Evolutionary conservation across 2,797 vertebrate species (phyloP), one percentile per base, ranked within the genome.

Genomic region (Danio choprae): DNA sequence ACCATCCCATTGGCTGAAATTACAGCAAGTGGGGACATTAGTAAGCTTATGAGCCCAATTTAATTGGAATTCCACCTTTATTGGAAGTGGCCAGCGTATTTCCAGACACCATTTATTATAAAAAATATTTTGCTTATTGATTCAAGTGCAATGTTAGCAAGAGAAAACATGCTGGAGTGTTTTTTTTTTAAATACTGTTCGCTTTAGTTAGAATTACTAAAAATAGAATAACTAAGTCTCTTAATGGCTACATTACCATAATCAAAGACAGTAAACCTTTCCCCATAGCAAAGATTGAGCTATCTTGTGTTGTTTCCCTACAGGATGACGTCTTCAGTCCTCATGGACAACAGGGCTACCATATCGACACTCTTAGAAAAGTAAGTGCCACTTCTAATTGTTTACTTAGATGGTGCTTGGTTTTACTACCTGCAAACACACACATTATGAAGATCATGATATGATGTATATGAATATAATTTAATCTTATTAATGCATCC

Each of bases 301-400:
- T 9, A 43, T 70, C 18, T 16, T 79, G 46, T 83, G 36, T 51
- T 78, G 16, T 87, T 89, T 81, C 38, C 86, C 91, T 90, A 73
- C 92, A 96, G 91, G 97, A 98, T 85, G 97, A 97, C 15, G 93
- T 94, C 69, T 96, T 98, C 87, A 65, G 77, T 84, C 92, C 92
- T 81, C 95, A 84, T 62, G 96, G 93, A 79, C 95, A 94, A 77
- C 96, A 95, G 87, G 95, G 89, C 88, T 97, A 95, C 89, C 89
- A 92, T 83, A 86, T 93, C 78, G 97, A 98, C 81, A 92, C 91
- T 67, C 91, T 95, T 87, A 96, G 96, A 92, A 99, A 98, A 95
- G 92, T 97, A 93, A 80, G 94, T 64, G 16, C 22, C n/a, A 7
- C 18, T 65, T 65, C 15, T 12, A 56, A 50, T 68, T 38, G 29